Percentiles rank a stretch among this genome's conserved stretches.
Evolutionary conservation across 1,140 invertebrate species (phyloP).

Genomic region (Trypoxylus dichotomus): DNA sequence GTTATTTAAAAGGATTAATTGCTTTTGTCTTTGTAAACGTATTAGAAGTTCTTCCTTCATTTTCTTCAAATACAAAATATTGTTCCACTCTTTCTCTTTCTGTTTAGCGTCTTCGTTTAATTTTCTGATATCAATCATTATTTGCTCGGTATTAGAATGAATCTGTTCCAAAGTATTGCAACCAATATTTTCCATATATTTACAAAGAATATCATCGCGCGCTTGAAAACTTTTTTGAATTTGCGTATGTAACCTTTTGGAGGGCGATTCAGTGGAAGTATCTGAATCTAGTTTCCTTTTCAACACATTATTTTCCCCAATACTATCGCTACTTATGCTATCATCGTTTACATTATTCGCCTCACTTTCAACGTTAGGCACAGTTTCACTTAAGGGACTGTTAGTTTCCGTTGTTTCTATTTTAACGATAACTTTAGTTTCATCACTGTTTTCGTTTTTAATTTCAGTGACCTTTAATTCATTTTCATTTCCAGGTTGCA

Average conservation of each 20-base stretch:
- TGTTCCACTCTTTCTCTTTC: constrained; percentile 84
- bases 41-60: constrained; percentile 78
- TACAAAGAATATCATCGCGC: constrained; percentile 61
- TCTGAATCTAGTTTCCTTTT: constrained; percentile 46
- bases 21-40: constrained; percentile 66
- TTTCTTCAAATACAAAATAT: constrained; percentile 75
- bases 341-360: constrained; percentile 33
- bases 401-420: constrained; percentile 18
- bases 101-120: constrained; percentile 68
- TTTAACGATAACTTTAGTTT: constrained; percentile 30
- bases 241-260: constrained; percentile 58
- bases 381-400: constrained; percentile 7
- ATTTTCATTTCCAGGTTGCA: constrained; percentile 35
- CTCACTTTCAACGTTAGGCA: not conserved
- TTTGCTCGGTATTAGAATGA: constrained; percentile 60
- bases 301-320: constrained; percentile 10
- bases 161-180: constrained; percentile 62
- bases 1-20: constrained; percentile 56
- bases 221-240: constrained; percentile 59
- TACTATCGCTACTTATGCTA: constrained; percentile 36
- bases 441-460: constrained; percentile 30
- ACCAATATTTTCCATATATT: constrained; percentile 61
- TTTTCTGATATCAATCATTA: constrained; percentile 65
- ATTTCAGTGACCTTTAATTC: constrained; percentile 31
- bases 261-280: constrained; percentile 46